phyloP scores from a whole-genome alignment of 1,140 invertebrate species.

The Teleopsis dalmanni region DNA sequence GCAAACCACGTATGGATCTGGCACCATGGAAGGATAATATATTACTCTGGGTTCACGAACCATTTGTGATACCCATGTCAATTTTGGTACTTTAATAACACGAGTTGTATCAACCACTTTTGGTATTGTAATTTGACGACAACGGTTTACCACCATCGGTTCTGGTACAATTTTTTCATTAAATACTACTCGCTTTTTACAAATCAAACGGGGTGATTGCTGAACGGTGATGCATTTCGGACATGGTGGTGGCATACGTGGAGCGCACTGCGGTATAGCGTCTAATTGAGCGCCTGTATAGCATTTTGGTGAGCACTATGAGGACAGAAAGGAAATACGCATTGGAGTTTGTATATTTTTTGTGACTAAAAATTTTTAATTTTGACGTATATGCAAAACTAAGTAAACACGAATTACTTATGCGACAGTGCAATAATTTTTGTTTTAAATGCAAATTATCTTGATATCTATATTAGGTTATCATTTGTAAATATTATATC shows the following conservation, averaged over 20 bases:
- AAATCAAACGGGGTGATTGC: conserved; percentile 36
- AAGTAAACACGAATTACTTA: too few species aligned
- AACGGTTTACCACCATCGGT: conserved; percentile 37
- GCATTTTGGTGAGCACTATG: conserved; percentile 34
- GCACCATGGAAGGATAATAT: conserved; percentile 38
- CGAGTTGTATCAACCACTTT: conserved; percentile 35
- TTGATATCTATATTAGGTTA: too few species aligned
- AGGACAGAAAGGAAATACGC: background rate
- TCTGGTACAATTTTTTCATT: conserved; percentile 35
- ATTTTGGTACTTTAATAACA: conserved; percentile 35
- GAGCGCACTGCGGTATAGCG: conserved; percentile 35
- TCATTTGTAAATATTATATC: too few species aligned
- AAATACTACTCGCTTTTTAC: conserved; percentile 36
- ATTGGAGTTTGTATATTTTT: too few species aligned
- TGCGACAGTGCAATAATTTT: too few species aligned
- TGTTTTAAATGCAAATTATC: too few species aligned
- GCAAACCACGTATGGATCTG: conserved; percentile 39
- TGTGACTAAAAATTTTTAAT: too few species aligned
- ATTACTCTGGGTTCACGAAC: conserved; percentile 34
- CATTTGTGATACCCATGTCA: conserved; percentile 39
- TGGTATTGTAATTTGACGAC: conserved; percentile 33
- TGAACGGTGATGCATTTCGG: conserved; percentile 38
- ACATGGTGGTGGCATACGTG: conserved; percentile 32
- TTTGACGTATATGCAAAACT: too few species aligned
- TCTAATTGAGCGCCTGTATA: conserved; percentile 33